Conservation (phyloP, 2,113 vertebrate species). For the Aptenodytes patagonicus region DNA sequence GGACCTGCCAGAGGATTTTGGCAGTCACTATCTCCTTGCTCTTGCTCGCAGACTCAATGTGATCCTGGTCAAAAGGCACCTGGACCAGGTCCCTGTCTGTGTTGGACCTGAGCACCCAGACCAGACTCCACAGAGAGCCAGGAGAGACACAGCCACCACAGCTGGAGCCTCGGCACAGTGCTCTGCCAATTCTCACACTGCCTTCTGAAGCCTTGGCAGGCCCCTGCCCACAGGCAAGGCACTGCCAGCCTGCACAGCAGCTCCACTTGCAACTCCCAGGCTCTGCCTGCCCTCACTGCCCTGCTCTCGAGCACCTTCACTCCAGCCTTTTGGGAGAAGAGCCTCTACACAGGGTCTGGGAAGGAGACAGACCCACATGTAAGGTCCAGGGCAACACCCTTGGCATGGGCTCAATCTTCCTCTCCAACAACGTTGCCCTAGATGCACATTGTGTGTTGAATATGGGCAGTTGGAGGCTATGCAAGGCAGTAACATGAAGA, state of each 20-base stretch:
- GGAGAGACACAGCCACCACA: background rate
- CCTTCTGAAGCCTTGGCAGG: background rate
- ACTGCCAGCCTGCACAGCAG: background rate
- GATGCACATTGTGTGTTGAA: rapidly evolving
- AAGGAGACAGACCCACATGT: background rate
- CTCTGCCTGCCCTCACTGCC: background rate
- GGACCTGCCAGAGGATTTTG: background rate
- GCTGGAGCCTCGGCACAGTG: background rate
- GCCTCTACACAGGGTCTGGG: background rate
- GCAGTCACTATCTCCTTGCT: background rate
- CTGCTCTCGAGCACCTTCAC: background rate
- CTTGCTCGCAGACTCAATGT: rapidly evolving
- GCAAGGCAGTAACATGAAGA: background rate
- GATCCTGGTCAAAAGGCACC: background rate
- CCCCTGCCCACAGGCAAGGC: background rate
- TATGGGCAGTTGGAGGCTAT: background rate
- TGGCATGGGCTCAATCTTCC: background rate
- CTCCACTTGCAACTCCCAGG: background rate
- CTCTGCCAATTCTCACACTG: background rate
- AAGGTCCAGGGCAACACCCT: background rate
- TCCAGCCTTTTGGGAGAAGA: background rate
- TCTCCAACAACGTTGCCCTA: background rate
- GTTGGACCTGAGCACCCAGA: background rate
- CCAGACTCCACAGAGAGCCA: background rate
- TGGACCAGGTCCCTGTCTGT: background rate